phyloP scores from a whole-genome alignment of 2,113 vertebrate species.

The Thamnophis sirtalis region DNA sequence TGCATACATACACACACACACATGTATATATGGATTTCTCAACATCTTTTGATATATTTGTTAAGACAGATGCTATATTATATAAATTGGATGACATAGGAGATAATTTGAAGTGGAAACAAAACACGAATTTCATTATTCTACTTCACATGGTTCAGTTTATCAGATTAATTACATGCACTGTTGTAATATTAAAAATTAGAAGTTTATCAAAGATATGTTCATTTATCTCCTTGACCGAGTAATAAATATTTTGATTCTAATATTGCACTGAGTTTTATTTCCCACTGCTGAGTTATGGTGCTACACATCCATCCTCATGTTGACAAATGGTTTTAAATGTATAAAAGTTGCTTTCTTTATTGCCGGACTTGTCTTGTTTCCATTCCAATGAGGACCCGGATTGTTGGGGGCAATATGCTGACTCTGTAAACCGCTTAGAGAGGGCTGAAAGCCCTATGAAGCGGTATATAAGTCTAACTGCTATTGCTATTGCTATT shows the following conservation, averaged over 20 bases:
- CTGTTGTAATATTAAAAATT: not conserved
- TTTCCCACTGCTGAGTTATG: not conserved
- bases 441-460: no score
- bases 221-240: not conserved
- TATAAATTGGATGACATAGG: not conserved
- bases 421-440: no score
- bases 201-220: not conserved
- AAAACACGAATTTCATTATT: not conserved
- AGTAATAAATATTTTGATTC: not conserved
- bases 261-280: not conserved
- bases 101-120: not conserved
- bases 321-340: not conserved
- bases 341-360: not conserved
- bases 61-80: no score
- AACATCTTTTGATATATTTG: no score
- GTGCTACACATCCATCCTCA: not conserved
- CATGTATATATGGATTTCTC: no score
- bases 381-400: no score
- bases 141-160: not conserved
- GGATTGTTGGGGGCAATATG: no score
- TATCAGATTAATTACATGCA: not conserved
- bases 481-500: no score
- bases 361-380: not conserved
- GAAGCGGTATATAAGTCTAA: no score
- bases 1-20: no score